phyloP scores from a whole-genome alignment of 2,888 invertebrate species.

The Apamea sordens region DNA sequence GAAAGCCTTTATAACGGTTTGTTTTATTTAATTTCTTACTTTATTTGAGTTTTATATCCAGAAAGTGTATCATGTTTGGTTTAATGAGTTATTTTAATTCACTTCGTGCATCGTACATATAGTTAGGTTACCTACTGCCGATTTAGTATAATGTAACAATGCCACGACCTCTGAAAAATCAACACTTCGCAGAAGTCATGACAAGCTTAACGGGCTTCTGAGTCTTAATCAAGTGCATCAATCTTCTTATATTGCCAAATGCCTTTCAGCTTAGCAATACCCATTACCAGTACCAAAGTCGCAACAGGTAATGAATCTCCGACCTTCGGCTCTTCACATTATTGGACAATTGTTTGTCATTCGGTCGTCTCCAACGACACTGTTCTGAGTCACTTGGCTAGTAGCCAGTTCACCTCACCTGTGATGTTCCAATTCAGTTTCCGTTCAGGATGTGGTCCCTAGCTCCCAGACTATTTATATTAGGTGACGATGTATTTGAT shows the following conservation, averaged over 20 bases:
- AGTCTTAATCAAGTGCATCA: constrained; percentile 35
- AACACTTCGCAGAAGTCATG: constrained; percentile 43
- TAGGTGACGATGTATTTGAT: constrained; percentile 74
- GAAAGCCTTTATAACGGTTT: not conserved
- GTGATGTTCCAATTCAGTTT: constrained; percentile 79
- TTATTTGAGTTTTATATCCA: not conserved
- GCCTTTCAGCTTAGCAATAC: constrained; percentile 56
- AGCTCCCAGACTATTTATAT: constrained; percentile 81
- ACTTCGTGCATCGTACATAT: not conserved
- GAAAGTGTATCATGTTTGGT: not conserved
- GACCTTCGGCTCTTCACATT: constrained; percentile 67
- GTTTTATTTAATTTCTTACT: not conserved
- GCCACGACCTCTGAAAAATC: constrained; percentile 19
- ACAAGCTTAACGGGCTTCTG: constrained; percentile 33
- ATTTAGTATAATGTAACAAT: constrained; percentile 23
- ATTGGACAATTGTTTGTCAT: constrained; percentile 70
- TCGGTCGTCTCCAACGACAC: constrained; percentile 64
- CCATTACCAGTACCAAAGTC: constrained; percentile 57
- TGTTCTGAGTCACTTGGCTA: constrained; percentile 80
- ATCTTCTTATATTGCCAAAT: constrained; percentile 58
- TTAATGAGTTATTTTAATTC: constrained; percentile 16
- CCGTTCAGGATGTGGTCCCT: constrained; percentile 83
- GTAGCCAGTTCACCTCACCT: constrained; percentile 84
- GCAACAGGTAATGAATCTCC: constrained; percentile 65
- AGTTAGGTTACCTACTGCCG: not conserved